Evolutionary conservation across 2,113 vertebrate species (phyloP), one percentile per base, ranked within the genome.

Genomic region (Bettongia penicillata): DNA sequence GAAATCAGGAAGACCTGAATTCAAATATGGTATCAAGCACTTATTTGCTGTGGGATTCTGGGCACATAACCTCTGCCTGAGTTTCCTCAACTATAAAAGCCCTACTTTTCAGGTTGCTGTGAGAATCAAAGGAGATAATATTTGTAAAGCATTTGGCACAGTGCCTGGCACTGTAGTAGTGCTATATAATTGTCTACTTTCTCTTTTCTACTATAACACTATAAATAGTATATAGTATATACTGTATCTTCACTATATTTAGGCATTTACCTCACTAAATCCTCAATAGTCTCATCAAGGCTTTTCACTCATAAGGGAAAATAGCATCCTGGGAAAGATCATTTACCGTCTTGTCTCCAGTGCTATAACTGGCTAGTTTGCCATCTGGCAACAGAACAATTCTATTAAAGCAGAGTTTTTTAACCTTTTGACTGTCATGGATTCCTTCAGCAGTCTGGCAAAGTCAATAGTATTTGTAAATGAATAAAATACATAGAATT

Each of bases 301-400:
- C 14, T 94, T 94, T 94, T 47, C 43, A 93, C 52, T 8, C 50
- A 94, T n/a, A 37, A 68, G 49, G 22, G 16, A 91, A 91, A 10
- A 68, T 50, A 50, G 9, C 8, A 43, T 84, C 68, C 37, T 43
- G 22, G 68, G 3, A 84, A 84, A 84, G n/a, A 84, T 43, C n/a
- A 84, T 84, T 84, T 84, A 84, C 19, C 90, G 91, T 90, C 55
- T 95, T 52, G 92, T 24, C 49, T n/a, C 49, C 22, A 19, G 51
- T 92, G 61, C 49, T 47, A 77, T 51, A 97, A 57, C 84, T 95
- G n/a, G n/a, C 53, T 94, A 94, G 93, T 53, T 28, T n/a, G 43
- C 92, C 93, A 93, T 91, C 28, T 95, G 52, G 52, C 89, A 89
- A 91, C 68, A n/a, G 3, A 77, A 37, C 31, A 51, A 92, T 53